Percentiles rank a stretch among this genome's conserved stretches.
These are phyloP conservation scores for Ploceus nigricollis DNA, from an alignment of 2,113 vertebrate genomes.

Conservation along the genomic window DNA sequence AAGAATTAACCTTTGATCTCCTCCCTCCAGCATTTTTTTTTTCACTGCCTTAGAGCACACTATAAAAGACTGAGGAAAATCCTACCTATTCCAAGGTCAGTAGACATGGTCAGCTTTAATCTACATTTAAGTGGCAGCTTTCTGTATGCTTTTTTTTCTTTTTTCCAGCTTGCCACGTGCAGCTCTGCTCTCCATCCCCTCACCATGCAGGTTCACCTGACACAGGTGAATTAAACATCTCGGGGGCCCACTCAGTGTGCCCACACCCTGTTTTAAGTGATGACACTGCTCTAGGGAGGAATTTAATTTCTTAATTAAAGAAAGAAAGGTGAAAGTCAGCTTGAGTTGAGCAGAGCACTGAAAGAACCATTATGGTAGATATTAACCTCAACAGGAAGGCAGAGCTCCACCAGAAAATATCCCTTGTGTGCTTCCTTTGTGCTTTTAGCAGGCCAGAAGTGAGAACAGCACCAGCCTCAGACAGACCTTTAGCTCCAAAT, in stretches of 20 bases:
- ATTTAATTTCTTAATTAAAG: not conserved
- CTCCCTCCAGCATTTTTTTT: not conserved
- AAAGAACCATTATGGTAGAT: not conserved
- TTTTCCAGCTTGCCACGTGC: not conserved
- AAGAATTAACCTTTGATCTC: slow-evolving; percentile 48
- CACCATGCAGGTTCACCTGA: not conserved
- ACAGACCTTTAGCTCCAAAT: not conserved
- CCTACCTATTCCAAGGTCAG: not conserved
- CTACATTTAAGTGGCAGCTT: not conserved
- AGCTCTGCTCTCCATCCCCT: not conserved
- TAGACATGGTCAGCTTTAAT: not conserved
- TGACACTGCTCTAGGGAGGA: not conserved
- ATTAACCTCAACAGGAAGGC: not conserved
- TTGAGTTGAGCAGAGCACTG: not conserved
- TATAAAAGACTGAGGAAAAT: not conserved
- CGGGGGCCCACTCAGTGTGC: not conserved
- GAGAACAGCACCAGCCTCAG: not conserved
- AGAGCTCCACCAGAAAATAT: not conserved
- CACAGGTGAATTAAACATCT: not conserved
- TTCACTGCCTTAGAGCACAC: not conserved
- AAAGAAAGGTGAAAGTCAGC: not conserved
- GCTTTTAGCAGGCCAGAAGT: not conserved
- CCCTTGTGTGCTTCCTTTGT: not conserved
- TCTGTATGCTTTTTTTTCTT: not conserved
- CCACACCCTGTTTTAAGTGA: not conserved